Conservation (phyloP, 1,140 invertebrate genomes). For the Monochamus saltuarius region DNA sequence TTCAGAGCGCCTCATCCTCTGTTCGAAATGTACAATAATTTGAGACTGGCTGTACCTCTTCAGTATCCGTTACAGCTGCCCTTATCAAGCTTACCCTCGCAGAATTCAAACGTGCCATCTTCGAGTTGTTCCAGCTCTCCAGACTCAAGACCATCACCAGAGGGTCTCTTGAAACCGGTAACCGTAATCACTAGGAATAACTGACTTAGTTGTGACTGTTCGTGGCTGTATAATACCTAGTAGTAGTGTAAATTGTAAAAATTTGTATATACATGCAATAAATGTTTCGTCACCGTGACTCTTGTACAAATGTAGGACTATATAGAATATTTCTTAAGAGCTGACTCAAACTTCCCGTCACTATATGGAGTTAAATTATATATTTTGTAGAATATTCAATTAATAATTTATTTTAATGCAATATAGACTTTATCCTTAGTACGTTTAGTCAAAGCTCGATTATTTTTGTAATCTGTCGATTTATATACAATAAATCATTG, state of each 20-base stretch:
- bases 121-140: constrained; percentile 20
- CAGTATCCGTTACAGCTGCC: constrained; percentile 41
- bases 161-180: constrained; percentile 47
- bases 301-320: constrained; percentile 5
- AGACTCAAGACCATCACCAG: constrained; percentile 22
- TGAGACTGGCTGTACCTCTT: constrained; percentile 34
- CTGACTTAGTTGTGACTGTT: not conserved
- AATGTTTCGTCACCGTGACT: constrained; percentile 7
- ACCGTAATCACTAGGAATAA: constrained; percentile 47
- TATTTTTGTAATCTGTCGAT: too few relatives aligned
- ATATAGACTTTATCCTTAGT: too few relatives aligned
- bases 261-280: not conserved
- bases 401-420: not conserved
- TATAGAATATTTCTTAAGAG: not conserved
- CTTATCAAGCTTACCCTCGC: constrained; percentile 19
- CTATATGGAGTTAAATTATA: not conserved
- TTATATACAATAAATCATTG: too few relatives aligned
- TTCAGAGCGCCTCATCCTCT: constrained; percentile 33
- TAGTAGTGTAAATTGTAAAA: constrained; percentile 9
- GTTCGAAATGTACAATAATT: constrained; percentile 44
- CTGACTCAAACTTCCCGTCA: not conserved
- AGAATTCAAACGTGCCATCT: constrained; percentile 14
- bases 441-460: too few relatives aligned
- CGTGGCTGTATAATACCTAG: not conserved
- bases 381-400: not conserved